Conservation (phyloP, 2,888 invertebrate species). For the Drosophila setosimentum region DNA sequence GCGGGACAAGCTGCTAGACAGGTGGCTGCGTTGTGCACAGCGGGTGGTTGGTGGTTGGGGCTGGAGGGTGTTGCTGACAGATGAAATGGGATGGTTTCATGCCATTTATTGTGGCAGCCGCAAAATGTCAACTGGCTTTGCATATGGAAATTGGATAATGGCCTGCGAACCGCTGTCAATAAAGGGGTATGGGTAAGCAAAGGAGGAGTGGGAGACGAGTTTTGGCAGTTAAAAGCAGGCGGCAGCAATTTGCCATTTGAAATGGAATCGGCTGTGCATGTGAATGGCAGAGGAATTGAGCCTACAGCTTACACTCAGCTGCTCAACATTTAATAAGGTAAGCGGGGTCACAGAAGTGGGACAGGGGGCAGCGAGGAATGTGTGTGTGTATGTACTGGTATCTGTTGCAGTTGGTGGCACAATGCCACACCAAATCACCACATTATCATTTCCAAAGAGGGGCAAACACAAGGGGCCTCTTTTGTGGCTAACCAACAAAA, state of each 20-base stretch:
- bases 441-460: constrained; percentile 55
- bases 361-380: neutral
- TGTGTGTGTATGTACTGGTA: constrained; percentile 1
- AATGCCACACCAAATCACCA: constrained; percentile 75
- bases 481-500: constrained; percentile 70
- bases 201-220: neutral
- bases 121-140: constrained; percentile 76
- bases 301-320: constrained; percentile 12
- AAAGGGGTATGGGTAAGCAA: neutral
- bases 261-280: constrained; percentile 25
- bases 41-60: neutral
- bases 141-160: constrained; percentile 80
- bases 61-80: neutral
- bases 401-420: constrained; percentile 34
- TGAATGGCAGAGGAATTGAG: constrained; percentile 33
- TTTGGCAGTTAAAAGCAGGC: constrained; percentile 9
- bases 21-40: constrained; percentile 31
- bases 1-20: constrained; percentile 56
- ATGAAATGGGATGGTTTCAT: constrained; percentile 10
- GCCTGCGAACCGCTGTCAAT: constrained; percentile 44
- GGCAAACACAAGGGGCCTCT: constrained; percentile 31
- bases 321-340: constrained; percentile 29
- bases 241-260: constrained; percentile 44
- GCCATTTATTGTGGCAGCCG: constrained; percentile 62
- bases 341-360: neutral